These are phyloP conservation scores for Trissolcus brochymenae DNA, from an alignment of 2,888 invertebrate genomes.

Conservation along the genomic window DNA sequence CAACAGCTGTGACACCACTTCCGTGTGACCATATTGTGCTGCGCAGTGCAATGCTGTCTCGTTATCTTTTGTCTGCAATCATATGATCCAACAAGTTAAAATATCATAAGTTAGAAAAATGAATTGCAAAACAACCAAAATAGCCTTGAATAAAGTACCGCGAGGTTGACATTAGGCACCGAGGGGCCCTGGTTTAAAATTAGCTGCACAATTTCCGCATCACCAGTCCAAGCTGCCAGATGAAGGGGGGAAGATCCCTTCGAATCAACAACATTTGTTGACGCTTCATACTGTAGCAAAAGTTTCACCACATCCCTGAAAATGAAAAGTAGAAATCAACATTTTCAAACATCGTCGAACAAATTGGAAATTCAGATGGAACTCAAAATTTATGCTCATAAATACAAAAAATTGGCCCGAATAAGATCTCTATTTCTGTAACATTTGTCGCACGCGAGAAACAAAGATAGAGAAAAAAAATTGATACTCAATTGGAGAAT, in stretches of 20 bases:
- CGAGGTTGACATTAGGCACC: constrained; percentile 89
- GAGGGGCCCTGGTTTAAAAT: constrained; percentile 89
- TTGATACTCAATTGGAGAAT: constrained; percentile 33
- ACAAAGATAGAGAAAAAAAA: constrained; percentile 3
- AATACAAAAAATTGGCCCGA: too few relatives aligned
- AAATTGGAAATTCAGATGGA: not conserved
- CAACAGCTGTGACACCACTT: constrained; percentile 88
- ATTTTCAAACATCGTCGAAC: not conserved
- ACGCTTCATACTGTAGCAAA: constrained; percentile 90
- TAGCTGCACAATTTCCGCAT: constrained; percentile 90
- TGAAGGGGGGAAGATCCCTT: constrained; percentile 95
- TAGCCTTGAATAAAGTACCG: constrained; percentile 78
- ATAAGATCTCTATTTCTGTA: not conserved
- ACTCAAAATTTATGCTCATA: too few relatives aligned
- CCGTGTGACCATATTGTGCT: constrained; percentile 93
- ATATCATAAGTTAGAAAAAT: not conserved
- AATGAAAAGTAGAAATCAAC: constrained; percentile 12
- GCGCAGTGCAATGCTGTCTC: constrained; percentile 96
- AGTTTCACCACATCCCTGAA: constrained; percentile 89
- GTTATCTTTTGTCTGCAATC: constrained; percentile 87
- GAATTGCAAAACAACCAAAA: constrained; percentile 68
- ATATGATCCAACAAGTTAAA: constrained; percentile 5
- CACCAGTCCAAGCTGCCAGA: constrained; percentile 95
- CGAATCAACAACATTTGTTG: constrained; percentile 91
- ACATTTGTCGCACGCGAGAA: not conserved